Base-by-base conservation (phyloP, 2,113 vertebrate genomes). In the Clinocottus analis region DNA sequence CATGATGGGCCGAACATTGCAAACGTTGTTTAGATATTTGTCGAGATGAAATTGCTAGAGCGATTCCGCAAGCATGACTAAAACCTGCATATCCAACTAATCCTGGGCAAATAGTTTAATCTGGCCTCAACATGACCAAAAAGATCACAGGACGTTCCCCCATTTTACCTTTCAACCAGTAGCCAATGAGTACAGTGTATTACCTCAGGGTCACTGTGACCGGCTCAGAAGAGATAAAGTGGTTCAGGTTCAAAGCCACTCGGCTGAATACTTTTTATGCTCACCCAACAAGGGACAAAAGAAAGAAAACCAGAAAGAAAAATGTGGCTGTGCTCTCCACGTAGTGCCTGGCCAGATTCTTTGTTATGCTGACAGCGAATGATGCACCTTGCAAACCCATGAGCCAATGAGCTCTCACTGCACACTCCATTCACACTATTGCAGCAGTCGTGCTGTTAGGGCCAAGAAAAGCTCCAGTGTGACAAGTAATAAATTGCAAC, bases 291-390 rank as follows among this genome's bases (percentile, higher is more conserved):
- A 17, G 33, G 27, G 19, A 19, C 27, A 79, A 75, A 58, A 6
- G 3, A 45, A 25, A 43, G 0, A n/a, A 4, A 17, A 2, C 45
- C 23, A 53, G 14, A 55, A 56, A 56, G 61, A 74, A 79, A 77
- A 58, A 10, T 5, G 49, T 56, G 17, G n/a, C 61, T 23, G 27
- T 66, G 66, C 45, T 41, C 63, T 41, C 33, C 29, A 60, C 4
- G 12, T 0, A 2, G 16, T 1, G 16, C 33, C 41, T 33, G 9
- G 49, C 23, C 68, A 74, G 9, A 49, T 62, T 33, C 21, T 85
- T 79, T 83, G 63, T 73, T n/a, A 74, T 49, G 4, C 23, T 53
- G 21, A 73, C 62, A 66, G 72, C 3, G 8, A 66, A 78, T 33
- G 67, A 78, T 33, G 67, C 61, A 35, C 55, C 63, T 71, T 58